Conservation (phyloP, 2,888 invertebrate species). For the Anodontia alba region DNA sequence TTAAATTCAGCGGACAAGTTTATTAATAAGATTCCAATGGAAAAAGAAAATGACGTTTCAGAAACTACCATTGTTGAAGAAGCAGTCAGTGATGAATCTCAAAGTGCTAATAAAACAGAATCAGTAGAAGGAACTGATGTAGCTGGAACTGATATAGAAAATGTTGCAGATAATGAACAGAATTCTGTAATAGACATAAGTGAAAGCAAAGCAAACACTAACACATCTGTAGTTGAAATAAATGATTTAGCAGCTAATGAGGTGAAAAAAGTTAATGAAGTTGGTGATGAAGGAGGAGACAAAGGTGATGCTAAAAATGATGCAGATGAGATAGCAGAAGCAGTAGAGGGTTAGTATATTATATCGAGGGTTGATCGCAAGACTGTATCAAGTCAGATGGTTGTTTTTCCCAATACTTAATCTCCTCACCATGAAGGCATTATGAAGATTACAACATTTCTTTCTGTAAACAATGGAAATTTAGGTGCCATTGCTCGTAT, state of each 20-base stretch:
- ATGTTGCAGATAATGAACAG: constrained; percentile 1
- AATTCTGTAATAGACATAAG: constrained; percentile 22
- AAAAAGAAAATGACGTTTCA: background rate
- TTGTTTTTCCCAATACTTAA: no score
- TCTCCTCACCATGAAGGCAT: no score
- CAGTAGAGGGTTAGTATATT: constrained; percentile 8
- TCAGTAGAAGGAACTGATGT: background rate
- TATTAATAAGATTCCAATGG: constrained; percentile 49
- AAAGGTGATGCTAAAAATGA: constrained; percentile 9
- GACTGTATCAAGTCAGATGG: no score
- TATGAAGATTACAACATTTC: no score
- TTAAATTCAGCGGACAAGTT: constrained; percentile 50
- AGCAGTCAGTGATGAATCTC: background rate
- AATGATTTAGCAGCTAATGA: background rate
- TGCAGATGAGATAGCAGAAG: constrained; percentile 26
- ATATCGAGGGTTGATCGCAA: no score
- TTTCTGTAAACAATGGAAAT: no score
- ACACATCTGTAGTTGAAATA: constrained; percentile 8
- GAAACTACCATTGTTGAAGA: background rate
- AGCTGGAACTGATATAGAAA: background rate
- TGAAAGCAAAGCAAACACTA: background rate
- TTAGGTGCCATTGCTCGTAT: no score
- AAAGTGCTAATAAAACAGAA: background rate
- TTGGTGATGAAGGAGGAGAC: constrained; percentile 1
- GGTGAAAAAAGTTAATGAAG: background rate